These are phyloP conservation scores for Onychostruthus taczanowskii DNA, from an alignment of 2,113 vertebrate genomes.

Conservation along the genomic window DNA sequence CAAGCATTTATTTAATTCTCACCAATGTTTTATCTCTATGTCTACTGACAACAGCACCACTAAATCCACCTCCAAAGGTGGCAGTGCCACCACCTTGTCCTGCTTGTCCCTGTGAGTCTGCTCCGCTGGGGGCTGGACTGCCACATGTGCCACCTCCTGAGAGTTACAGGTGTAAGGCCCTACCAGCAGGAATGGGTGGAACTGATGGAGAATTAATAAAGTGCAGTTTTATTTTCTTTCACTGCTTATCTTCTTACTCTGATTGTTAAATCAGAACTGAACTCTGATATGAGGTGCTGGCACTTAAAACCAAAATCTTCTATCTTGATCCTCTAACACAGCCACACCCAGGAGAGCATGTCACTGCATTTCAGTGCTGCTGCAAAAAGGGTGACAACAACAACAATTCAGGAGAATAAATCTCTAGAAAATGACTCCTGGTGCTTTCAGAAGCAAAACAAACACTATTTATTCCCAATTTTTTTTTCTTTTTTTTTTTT, in stretches of 20 bases:
- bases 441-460: neutral
- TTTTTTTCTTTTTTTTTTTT: neutral
- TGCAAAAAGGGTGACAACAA: neutral
- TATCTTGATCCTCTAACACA: neutral
- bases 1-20: neutral
- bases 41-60: neutral
- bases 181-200: neutral
- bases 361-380: neutral
- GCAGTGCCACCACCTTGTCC: neutral
- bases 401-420: neutral
- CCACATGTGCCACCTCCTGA: accelerated
- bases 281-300: neutral
- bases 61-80: neutral
- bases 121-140: neutral
- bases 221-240: neutral
- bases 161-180: neutral
- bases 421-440: neutral
- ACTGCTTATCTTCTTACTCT: neutral
- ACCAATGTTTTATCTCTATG: neutral
- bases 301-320: neutral
- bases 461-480: neutral
- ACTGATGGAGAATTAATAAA: neutral
- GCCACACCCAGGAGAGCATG: neutral
- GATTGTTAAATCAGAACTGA: neutral
- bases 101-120: neutral